Conservation (phyloP, 2,888 invertebrate species). For the Choreutis nemorana region DNA sequence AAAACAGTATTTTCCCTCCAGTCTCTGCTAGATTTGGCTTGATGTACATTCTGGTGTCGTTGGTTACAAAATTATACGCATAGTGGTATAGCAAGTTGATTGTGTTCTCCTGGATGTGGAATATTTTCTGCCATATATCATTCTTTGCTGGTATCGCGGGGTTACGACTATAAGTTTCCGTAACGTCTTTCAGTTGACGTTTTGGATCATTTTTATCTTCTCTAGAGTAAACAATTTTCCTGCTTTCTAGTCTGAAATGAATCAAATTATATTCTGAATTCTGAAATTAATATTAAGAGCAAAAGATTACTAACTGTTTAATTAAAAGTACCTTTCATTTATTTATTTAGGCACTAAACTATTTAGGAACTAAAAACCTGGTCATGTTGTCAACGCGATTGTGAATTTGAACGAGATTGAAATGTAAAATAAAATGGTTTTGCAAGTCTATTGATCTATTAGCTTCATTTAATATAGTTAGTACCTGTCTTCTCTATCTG, state of each 20-base stretch:
- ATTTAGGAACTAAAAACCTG: not conserved
- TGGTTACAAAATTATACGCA: conserved; percentile 67
- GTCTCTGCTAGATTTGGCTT: conserved; percentile 77
- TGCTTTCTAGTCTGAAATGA: conserved; percentile 31
- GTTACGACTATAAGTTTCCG: conserved; percentile 71
- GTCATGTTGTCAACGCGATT: not conserved
- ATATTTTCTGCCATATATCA: conserved; percentile 73
- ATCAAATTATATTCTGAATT: conserved; percentile 6
- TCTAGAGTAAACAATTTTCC: conserved; percentile 36
- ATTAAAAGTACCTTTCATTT: not conserved
- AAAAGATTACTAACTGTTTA: not conserved
- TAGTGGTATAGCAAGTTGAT: conserved; percentile 73
- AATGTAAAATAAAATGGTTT: no score
- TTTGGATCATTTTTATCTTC: conserved; percentile 36
- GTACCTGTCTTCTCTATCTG: conserved; percentile 65
- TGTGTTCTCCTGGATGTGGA: conserved; percentile 66
- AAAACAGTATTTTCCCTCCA: conserved; percentile 70
- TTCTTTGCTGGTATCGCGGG: conserved; percentile 56
- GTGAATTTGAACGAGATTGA: no score
- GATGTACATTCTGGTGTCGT: conserved; percentile 69
- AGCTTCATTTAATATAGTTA: no score
- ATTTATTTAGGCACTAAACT: no score
- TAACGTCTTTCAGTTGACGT: conserved; percentile 46
- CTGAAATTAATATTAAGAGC: not conserved
- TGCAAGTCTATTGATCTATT: no score